Conservation (phyloP, 2,888 invertebrate genomes). For the Nymphalis polychloros region DNA sequence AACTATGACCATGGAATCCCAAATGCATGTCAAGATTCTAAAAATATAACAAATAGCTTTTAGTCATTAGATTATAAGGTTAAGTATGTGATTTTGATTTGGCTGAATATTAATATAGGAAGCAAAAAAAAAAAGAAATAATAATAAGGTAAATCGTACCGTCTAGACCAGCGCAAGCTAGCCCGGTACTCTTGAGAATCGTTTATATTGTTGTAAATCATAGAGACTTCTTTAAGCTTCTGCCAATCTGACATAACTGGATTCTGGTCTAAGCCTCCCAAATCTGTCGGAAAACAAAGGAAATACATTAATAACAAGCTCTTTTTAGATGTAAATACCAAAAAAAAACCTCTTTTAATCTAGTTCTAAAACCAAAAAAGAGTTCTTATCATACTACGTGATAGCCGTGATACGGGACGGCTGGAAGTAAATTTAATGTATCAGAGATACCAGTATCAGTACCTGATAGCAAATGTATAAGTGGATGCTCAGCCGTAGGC, state of each 20-base stretch:
- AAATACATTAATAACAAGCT: background rate
- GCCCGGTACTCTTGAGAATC: conserved; percentile 88
- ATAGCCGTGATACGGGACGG: background rate
- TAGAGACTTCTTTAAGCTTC: conserved; percentile 88
- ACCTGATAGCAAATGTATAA: conserved; percentile 90
- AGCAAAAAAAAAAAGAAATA: no score
- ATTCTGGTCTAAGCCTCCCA: conserved; percentile 90
- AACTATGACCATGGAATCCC: conserved; percentile 95
- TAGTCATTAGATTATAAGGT: no score
- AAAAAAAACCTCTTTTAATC: no score
- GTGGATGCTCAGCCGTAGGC: conserved; percentile 85
- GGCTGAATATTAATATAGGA: no score
- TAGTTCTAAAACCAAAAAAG: background rate
- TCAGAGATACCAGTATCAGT: background rate
- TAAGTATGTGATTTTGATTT: no score
- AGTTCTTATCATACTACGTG: no score
- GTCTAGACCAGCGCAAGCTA: conserved; percentile 87
- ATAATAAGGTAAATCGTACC: conserved; percentile 52
- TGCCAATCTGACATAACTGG: conserved; percentile 95
- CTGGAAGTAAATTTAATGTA: no score
- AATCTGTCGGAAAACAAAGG: conserved; percentile 70
- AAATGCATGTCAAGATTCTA: conserved; percentile 92
- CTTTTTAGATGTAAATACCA: no score
- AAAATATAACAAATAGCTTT: conserved; percentile 33
- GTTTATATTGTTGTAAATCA: conserved; percentile 84